Evolutionary conservation across 2,888 invertebrate species (phyloP), one percentile per base, ranked within the genome.

Genomic region (Netelia virgata): DNA sequence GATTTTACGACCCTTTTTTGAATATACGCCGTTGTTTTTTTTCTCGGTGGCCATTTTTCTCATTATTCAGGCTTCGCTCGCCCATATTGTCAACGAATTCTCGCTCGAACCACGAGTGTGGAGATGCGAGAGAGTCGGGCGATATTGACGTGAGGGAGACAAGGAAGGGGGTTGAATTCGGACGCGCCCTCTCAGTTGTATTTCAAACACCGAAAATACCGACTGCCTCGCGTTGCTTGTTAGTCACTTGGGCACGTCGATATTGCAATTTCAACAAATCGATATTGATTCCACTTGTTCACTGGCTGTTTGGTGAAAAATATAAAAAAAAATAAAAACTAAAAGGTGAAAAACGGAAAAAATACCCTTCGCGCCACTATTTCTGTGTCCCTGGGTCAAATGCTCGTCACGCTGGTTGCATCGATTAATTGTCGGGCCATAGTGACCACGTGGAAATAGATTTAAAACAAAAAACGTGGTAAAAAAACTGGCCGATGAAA

Each of bases 211-310:
- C 73, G 68, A 73, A 63, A 84, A 73, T 83, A 80, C 61, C 80
- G 75, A 61, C 73, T 18, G n/a, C 9, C 76, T 43, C 47, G 55
- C 61, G 53, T 18, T 75, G 47, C 57, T 55, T 50, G 47, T 63
- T 80, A 76, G 73, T 81, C 81, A 63, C 61, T 47, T 55, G 28
- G 36, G 53, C 23, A 8, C 18, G 18, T 73, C 84, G 81, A 81
- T 81, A 81, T 84, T 77, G 76, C 84, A 84, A 84, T 84, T 84
- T 84, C 36, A 43, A 16, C 55, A 64, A 77, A 80, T 74, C 72
- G 76, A 81, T 78, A 78, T 81, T 81, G 66, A 68, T 81, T 69
- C 73, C 66, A 59, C 68, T 23, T 63, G 73, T 47, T 53, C 50
- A 14, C 47, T 23, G 36, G 55, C 57, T 55, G 23, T 61, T 11